A percentile compares a stretch with the other conserved stretches of the same genome.
These are phyloP conservation scores for Ashinkailepas kermadecensis DNA, from an alignment of 2,888 invertebrate species.

Conservation along the genomic window DNA sequence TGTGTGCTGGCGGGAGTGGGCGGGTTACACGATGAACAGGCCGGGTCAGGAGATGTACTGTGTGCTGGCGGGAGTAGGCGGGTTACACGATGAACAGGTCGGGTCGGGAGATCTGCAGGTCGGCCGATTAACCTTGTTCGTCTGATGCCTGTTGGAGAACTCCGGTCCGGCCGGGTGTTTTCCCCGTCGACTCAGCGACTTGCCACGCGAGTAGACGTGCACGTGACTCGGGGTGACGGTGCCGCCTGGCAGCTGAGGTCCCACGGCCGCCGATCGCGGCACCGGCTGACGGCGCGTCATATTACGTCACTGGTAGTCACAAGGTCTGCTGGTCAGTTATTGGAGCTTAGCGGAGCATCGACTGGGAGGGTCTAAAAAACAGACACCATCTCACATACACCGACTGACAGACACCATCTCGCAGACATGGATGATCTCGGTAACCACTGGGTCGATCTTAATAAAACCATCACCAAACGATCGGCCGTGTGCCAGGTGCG, in stretches of 20 bases:
- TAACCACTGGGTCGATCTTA: too few species aligned
- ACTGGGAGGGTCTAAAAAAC: too few species aligned
- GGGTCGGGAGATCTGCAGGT: neutral
- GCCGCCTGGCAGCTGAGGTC: neutral
- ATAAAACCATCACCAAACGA: too few species aligned
- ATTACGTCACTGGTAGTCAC: neutral
- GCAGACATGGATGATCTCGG: too few species aligned
- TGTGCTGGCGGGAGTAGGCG: neutral
- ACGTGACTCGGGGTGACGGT: neutral
- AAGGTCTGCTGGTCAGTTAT: neutral
- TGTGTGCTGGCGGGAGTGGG: too few species aligned
- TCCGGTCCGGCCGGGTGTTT: constrained; percentile 4
- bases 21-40: neutral
- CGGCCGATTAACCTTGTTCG: constrained; percentile 1
- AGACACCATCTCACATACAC: too few species aligned
- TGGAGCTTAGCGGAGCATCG: too few species aligned
- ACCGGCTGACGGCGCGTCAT: neutral
- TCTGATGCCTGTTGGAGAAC: constrained; percentile 19
- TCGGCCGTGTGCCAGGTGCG: too few species aligned
- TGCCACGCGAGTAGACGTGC: neutral
- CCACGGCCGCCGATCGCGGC: constrained; percentile 7
- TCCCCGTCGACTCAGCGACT: constrained; percentile 7
- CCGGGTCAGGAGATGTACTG: neutral
- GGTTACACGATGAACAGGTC: neutral
- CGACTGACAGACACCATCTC: too few species aligned